Evolutionary conservation across 2,113 vertebrate genomes (phyloP), one percentile per base, ranked within the genome.

Genomic region (Columba livia): DNA sequence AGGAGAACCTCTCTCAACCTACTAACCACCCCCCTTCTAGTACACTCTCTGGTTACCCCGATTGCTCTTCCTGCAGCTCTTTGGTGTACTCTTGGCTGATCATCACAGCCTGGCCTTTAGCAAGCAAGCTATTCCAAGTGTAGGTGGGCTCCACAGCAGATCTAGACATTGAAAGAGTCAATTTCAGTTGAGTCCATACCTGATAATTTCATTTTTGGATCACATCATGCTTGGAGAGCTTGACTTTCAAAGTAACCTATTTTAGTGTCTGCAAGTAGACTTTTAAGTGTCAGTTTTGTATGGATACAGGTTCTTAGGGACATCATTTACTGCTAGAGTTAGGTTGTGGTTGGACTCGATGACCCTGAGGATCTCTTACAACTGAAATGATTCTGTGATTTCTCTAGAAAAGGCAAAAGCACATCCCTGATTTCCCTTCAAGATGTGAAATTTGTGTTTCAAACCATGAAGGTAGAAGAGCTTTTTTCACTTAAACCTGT

Each of bases 61-160:
- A 44, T 44, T 44, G 44, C 44, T 19, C 44, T 24, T 12, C 66
- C 5, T 34, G 48, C 66, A 12, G 54, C 3, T 40, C 18, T 57
- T 9, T 21, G 2, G 15, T 25, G 0, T 20, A 7, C 54, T 15
- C 25, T 15, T 10, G 1, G 6, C 47, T 17, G 4, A 3, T 9
- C 10, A 1, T 12, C 6, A 1, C 65, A 24, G 48, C 26, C 53
- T 2, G 21, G 20, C 44, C 69, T 0, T 44, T 18, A 31, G 60
- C 36, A 18, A 19, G 54, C 28, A 2, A 9, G 40, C 25, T 9
- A 0, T 2, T 9, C 15, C 3, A 18, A 17, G 25, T 3, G 23
- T 3, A 7, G 38, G 19, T 3, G 5, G n/a, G 65, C 15, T 50
- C 23, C 34, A 1, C 1, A 7, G 42, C 87, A 26, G 56, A 31